phyloP scores from a whole-genome alignment of 2,113 vertebrate species.

The Taurulus bubalis region DNA sequence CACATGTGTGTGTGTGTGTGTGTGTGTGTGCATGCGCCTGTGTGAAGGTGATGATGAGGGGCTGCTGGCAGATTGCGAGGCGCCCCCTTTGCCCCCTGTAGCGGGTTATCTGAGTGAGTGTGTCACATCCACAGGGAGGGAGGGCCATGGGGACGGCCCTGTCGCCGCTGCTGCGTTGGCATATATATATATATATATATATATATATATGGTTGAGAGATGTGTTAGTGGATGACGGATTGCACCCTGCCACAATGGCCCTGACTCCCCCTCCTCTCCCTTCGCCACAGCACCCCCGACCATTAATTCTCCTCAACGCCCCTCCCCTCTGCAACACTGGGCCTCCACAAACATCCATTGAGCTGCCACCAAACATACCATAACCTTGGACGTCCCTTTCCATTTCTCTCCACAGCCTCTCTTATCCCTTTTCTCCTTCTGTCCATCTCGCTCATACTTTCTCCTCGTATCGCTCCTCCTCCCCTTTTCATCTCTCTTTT shows the following conservation, averaged over 20 bases:
- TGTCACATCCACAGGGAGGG: constrained; percentile 70
- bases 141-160: constrained; percentile 52
- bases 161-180: constrained; percentile 52
- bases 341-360: constrained; percentile 59
- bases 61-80: constrained; percentile 63
- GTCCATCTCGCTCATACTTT: constrained; percentile 12
- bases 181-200: constrained; percentile 1
- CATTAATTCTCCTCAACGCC: constrained; percentile 62
- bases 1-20: constrained; percentile 14
- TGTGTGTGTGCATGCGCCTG: not conserved
- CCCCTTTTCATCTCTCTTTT: constrained; percentile 11
- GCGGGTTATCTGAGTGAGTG: constrained; percentile 71
- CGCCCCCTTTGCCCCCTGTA: constrained; percentile 53
- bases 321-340: constrained; percentile 51
- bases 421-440: constrained; percentile 15
- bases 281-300: constrained; percentile 46
- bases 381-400: constrained; percentile 63
- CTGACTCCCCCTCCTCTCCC: constrained; percentile 43
- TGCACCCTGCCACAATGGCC: constrained; percentile 67
- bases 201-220: constrained; percentile 19
- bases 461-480: not conserved
- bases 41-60: constrained; percentile 62
- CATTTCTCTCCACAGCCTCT: constrained; percentile 26
- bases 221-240: constrained; percentile 77
- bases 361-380: constrained; percentile 61